phyloP scores from a whole-genome alignment of 2,888 invertebrate genomes.

The Dryococelus australis region DNA sequence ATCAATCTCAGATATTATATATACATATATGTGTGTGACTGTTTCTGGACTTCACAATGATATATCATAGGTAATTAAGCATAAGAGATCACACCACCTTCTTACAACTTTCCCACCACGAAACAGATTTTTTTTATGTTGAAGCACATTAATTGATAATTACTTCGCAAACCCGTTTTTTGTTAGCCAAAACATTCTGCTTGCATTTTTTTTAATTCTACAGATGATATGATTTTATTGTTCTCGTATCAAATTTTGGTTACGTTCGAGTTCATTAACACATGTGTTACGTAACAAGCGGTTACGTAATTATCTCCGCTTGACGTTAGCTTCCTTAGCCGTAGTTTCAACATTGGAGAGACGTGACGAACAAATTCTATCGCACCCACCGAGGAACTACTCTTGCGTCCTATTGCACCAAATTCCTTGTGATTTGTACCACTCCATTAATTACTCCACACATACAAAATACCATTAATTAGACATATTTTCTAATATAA shows the following conservation, averaged over 20 bases:
- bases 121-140: neutral
- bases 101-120: constrained; percentile 7
- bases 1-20: neutral
- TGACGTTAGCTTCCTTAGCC: too few relatives aligned
- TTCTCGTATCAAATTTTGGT: neutral
- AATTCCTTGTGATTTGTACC: neutral
- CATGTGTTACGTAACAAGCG: too few relatives aligned
- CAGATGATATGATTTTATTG: neutral
- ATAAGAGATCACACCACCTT: neutral
- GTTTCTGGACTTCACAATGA: neutral
- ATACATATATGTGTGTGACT: too few relatives aligned
- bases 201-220: constrained; percentile 19
- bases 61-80: too few relatives aligned
- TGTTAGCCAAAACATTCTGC: neutral
- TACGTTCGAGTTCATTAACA: neutral
- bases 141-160: neutral
- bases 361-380: neutral
- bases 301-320: too few relatives aligned
- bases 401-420: too few relatives aligned
- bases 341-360: neutral
- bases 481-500: too few relatives aligned
- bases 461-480: neutral
- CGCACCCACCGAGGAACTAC: too few relatives aligned
- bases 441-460: neutral
- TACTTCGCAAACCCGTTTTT: neutral